phyloP scores from a whole-genome alignment of 2,888 invertebrate genomes.

The Hoplodrina blanda region DNA sequence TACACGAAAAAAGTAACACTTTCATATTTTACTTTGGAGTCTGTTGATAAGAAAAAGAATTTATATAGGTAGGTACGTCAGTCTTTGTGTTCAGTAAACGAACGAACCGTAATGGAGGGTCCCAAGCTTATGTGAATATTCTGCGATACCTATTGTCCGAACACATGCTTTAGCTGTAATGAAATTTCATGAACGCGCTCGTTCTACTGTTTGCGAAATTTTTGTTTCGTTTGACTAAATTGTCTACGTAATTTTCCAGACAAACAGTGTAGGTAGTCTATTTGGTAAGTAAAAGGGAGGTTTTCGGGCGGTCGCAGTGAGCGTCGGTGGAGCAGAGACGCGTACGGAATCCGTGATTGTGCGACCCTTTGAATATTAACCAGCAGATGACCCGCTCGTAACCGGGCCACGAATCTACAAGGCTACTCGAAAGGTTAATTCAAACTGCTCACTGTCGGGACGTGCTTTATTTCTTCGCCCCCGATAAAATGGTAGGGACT shows the following conservation, averaged over 20 bases:
- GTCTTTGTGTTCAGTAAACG: slow-evolving; percentile 65
- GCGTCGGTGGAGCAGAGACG: slow-evolving; percentile 78
- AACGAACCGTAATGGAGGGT: slow-evolving; percentile 67
- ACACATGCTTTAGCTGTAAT: slow-evolving; percentile 61
- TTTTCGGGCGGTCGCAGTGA: slow-evolving; percentile 71
- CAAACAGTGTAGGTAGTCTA: slow-evolving; percentile 70
- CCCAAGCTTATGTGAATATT: slow-evolving; percentile 56
- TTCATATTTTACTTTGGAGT: slow-evolving; percentile 56
- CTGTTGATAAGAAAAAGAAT: slow-evolving; percentile 55
- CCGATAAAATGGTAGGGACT: slow-evolving; percentile 66
- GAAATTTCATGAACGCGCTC: slow-evolving; percentile 60
- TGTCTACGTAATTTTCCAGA: slow-evolving; percentile 59
- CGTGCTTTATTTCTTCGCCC: slow-evolving; percentile 72
- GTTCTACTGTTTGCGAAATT: slow-evolving; percentile 45
- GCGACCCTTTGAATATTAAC: slow-evolving; percentile 89
- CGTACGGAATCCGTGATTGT: slow-evolving; percentile 85
- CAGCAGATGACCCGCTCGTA: slow-evolving; percentile 85
- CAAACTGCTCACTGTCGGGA: slow-evolving; percentile 76
- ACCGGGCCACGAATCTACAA: slow-evolving; percentile 81
- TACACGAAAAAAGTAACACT: slow-evolving; percentile 58
- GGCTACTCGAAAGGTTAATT: slow-evolving; percentile 82
- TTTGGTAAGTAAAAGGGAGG: slow-evolving; percentile 76
- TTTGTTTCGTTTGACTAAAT: slow-evolving; percentile 58
- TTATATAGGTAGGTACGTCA: slow-evolving; percentile 65
- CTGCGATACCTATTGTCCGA: slow-evolving; percentile 65